Evolutionary conservation across 2,888 invertebrate species (phyloP).

Genomic region (Eupithecia subumbrata): DNA sequence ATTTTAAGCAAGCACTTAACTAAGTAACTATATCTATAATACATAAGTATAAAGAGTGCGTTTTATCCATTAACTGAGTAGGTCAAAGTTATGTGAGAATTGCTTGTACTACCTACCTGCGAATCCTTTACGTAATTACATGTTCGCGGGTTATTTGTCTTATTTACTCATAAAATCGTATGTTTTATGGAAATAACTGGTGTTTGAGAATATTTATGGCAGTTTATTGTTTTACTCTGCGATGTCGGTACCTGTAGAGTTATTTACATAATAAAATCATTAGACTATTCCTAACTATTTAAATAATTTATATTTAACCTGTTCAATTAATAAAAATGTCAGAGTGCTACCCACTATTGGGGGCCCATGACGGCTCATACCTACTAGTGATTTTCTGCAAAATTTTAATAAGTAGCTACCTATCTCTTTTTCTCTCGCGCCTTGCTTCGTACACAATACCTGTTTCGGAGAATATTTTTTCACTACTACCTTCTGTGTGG

Average conservation of each 20-base stretch:
- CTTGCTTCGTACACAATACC: too few species aligned
- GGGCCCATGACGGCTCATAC: background rate
- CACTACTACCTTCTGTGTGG: too few species aligned
- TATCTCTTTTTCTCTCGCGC: too few species aligned
- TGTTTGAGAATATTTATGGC: slow-evolving; percentile 16
- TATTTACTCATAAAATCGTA: slow-evolving; percentile 12
- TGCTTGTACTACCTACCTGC: slow-evolving; percentile 7
- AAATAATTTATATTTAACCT: background rate
- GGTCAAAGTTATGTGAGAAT: slow-evolving; percentile 40
- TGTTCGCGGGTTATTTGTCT: slow-evolving; percentile 32
- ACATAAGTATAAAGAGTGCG: background rate
- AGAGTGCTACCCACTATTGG: background rate
- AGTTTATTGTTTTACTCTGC: slow-evolving; percentile 1
- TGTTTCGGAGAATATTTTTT: too few species aligned
- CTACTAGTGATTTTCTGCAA: background rate
- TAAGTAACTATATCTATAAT: background rate
- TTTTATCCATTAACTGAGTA: slow-evolving; percentile 32
- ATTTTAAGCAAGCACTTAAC: slow-evolving; percentile 5
- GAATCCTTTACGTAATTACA: slow-evolving; percentile 31
- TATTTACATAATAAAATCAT: slow-evolving; percentile 4
- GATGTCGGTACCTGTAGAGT: background rate
- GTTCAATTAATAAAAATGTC: background rate
- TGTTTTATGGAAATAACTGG: slow-evolving; percentile 26
- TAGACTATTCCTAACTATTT: background rate
- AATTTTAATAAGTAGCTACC: too few species aligned